phyloP scores from a whole-genome alignment of 2,113 vertebrate species.

The Orycteropus afer region DNA sequence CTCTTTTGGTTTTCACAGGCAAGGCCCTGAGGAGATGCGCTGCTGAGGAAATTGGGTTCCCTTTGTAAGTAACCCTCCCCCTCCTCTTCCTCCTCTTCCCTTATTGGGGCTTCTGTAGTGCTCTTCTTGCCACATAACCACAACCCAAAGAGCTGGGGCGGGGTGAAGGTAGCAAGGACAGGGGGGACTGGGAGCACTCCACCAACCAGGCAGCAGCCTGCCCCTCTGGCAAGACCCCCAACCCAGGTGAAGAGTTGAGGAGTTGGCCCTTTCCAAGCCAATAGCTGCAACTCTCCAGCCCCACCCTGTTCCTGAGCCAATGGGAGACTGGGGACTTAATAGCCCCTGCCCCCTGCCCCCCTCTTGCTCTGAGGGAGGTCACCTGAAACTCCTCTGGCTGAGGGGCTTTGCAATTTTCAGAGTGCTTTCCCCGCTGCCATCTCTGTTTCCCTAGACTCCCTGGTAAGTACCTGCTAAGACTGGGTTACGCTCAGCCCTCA shows the following conservation, averaged over 20 bases:
- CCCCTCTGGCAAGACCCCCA: not conserved
- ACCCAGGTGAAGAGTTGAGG: not conserved
- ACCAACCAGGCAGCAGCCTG: not conserved
- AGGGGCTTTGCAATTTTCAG: slow-evolving; percentile 54
- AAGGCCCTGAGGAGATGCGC: not conserved
- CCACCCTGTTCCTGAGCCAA: not conserved
- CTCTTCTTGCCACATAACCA: slow-evolving; percentile 79
- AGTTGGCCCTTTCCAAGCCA: not conserved
- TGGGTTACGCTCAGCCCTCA: slow-evolving; percentile 18
- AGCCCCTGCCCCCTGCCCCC: not conserved
- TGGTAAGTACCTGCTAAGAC: not conserved
- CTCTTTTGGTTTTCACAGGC: slow-evolving; percentile 46
- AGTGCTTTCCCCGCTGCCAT: slow-evolving; percentile 35
- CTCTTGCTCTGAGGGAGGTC: slow-evolving; percentile 13
- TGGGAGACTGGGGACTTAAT: not conserved
- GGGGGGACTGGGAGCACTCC: not conserved
- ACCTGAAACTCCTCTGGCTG: slow-evolving; percentile 30
- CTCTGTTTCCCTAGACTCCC: not conserved
- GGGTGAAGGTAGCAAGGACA: slow-evolving; percentile 13
- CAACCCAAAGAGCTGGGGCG: slow-evolving; percentile 63
- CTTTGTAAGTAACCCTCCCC: slow-evolving; percentile 42
- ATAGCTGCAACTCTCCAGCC: not conserved
- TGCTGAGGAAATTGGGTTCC: slow-evolving; percentile 39
- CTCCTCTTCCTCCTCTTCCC: not conserved
- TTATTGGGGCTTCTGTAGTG: slow-evolving; percentile 31